Evolutionary conservation across 2,888 invertebrate genomes (phyloP).

Genomic region (Hypomecis atomaria): DNA sequence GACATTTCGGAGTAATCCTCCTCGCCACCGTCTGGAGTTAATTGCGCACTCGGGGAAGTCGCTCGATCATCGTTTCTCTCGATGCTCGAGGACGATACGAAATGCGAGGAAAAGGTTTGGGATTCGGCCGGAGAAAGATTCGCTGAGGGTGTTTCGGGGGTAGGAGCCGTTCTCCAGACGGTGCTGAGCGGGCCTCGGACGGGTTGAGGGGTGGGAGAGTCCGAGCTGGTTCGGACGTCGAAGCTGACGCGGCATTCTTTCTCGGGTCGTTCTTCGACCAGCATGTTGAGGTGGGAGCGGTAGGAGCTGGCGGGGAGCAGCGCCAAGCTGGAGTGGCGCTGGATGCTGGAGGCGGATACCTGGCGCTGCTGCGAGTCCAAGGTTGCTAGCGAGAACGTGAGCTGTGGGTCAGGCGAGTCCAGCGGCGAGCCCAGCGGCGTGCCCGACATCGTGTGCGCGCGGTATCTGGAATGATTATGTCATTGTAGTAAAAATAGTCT

Average conservation of each 20-base stretch:
- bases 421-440: slow-evolving; percentile 93
- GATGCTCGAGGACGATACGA: slow-evolving; percentile 82
- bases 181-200: slow-evolving; percentile 76
- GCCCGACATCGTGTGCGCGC: slow-evolving; percentile 92
- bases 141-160: slow-evolving; percentile 89
- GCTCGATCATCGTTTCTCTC: slow-evolving; percentile 75
- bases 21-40: slow-evolving; percentile 83
- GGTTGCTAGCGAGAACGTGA: slow-evolving; percentile 87
- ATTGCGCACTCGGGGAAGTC: slow-evolving; percentile 84
- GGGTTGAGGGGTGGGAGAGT: slow-evolving; percentile 67
- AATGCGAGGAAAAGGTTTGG: slow-evolving; percentile 87
- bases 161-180: slow-evolving; percentile 79
- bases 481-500: not conserved
- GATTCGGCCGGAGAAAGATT: slow-evolving; percentile 85
- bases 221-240: slow-evolving; percentile 70
- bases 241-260: slow-evolving; percentile 80
- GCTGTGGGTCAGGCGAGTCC: slow-evolving; percentile 90
- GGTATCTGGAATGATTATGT: slow-evolving; percentile 86
- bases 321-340: slow-evolving; percentile 77
- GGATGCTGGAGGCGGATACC: slow-evolving; percentile 85
- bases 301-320: slow-evolving; percentile 80
- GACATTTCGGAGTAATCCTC: slow-evolving; percentile 73
- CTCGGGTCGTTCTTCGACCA: slow-evolving; percentile 76
- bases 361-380: slow-evolving; percentile 85
- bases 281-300: slow-evolving; percentile 79